Percentiles rank a stretch among this genome's conserved stretches.
Conservation (phyloP, 2,888 invertebrate genomes). For the Macropis europaea region DNA sequence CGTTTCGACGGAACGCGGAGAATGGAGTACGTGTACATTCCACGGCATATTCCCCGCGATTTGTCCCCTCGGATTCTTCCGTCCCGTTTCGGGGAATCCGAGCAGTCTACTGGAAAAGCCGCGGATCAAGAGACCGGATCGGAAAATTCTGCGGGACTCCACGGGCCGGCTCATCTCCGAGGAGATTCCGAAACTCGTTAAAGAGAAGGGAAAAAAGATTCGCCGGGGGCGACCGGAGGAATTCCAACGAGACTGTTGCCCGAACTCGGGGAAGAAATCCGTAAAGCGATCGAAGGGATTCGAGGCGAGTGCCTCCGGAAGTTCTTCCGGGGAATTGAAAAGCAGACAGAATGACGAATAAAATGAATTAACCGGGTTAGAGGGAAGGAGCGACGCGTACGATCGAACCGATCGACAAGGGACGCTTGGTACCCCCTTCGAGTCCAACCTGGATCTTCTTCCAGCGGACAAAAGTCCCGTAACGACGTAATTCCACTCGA, state of each 20-base stretch:
- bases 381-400: conserved; percentile 13
- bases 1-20: neutral
- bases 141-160: conserved; percentile 20
- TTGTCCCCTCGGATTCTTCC: conserved; percentile 30
- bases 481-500: conserved; percentile 44
- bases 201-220: no score
- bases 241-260: no score
- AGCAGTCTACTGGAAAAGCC: conserved; percentile 41
- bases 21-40: conserved; percentile 25
- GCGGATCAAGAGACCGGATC: conserved; percentile 7
- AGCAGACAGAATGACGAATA: no score
- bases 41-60: conserved; percentile 32
- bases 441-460: conserved; percentile 18
- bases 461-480: conserved; percentile 46
- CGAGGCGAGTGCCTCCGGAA: no score
- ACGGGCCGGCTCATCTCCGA: no score
- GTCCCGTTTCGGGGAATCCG: conserved; percentile 18
- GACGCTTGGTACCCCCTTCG: neutral
- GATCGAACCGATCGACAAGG: neutral
- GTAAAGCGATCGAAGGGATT: no score
- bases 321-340: no score
- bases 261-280: no score
- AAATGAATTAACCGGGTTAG: no score
- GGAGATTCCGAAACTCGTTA: neutral
- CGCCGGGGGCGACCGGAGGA: no score